Percentiles rank a stretch among this genome's conserved stretches.
phyloP scores from a whole-genome alignment of 2,113 vertebrate genomes.

The Mormyrus iriodes region DNA sequence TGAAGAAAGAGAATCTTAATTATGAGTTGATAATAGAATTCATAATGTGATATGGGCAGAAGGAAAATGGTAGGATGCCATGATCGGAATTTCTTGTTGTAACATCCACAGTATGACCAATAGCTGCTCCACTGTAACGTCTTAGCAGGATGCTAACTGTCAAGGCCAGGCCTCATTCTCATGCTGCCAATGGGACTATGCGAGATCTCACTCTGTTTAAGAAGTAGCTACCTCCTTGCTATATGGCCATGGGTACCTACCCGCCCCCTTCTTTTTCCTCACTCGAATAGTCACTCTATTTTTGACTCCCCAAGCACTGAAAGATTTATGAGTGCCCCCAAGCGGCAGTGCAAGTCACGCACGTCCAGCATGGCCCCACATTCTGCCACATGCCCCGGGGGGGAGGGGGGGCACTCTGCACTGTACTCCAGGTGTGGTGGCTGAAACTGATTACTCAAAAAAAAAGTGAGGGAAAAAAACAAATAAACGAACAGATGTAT shows the following conservation, averaged over 20 bases:
- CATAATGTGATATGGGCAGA: slow-evolving; percentile 26
- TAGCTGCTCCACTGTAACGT: not conserved
- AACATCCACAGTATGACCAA: not conserved
- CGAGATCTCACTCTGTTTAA: not conserved
- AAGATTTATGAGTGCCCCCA: slow-evolving; percentile 32
- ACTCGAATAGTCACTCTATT: slow-evolving; percentile 25
- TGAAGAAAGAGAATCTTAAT: slow-evolving; percentile 39
- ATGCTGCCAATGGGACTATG: not conserved
- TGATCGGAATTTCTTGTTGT: not conserved
- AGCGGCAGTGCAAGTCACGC: slow-evolving; percentile 20
- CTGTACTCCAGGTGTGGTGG: not conserved
- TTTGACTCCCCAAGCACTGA: slow-evolving; percentile 36
- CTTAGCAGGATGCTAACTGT: not conserved
- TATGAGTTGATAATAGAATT: slow-evolving; percentile 16
- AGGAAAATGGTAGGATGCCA: slow-evolving; percentile 29
- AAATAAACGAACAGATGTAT: slow-evolving; percentile 28
- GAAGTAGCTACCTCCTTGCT: not conserved
- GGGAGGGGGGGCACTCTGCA: not conserved
- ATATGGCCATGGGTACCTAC: not conserved
- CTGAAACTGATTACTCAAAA: slow-evolving; percentile 15
- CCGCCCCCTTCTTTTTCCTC: not conserved
- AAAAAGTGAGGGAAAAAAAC: not conserved
- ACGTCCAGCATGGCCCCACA: slow-evolving; percentile 22
- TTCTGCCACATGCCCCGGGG: not conserved
- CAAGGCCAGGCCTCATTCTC: not conserved